Evolutionary conservation across 30 jellyfish, hydroid and myxozoan genomes (phyloP), one percentile per base, ranked within the genome.

Genomic region (Aurelia aurita complex sp. Pacific): DNA sequence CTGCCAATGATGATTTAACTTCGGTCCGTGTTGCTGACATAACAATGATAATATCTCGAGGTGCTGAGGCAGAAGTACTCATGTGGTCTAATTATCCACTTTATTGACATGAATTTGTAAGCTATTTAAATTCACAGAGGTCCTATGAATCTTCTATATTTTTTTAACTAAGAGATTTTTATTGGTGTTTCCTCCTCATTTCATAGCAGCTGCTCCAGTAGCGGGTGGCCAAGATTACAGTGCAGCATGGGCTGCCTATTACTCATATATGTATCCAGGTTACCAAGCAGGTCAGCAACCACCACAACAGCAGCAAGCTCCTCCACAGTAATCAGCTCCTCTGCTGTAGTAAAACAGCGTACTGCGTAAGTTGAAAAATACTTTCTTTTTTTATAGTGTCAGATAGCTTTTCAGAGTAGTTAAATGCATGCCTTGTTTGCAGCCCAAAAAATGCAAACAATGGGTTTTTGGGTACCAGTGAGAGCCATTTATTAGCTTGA

Each of bases 241-340:
- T 17, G 99, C 99, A 8, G 96, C 95, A 18, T 89, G 97, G 98
- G 98, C 98, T 0, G 91, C 84, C 4, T 89, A 95, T 50, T 95
- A 95, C 85, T 96, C 90, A 63, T 97, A 89, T 79, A 89, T 85
- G 86, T 74, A 86, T 62, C 96, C 91, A 4, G 83, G 82, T 17
- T 88, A 94, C 81, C 96, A 82, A 85, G 92, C 80, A 16, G 81
- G 51, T 19, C 57, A 46, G 12, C 57, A 46, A 46, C 57, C 13
- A 46, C 57, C 57, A 46, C 88, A 68, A 53, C 92, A 70, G 75
- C 92, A 57, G 60, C 96, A 74, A 73, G 95, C 35, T 38, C 96
- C 88, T 83, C 87, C 71, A 40, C 92, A 66, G 77, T 94, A 79
- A 61, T 83, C 46, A 60, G 57, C 57, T 46, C 57, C 57, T 9